Conservation (phyloP, 2,113 vertebrate species). For the Dasypus novemcinctus region DNA sequence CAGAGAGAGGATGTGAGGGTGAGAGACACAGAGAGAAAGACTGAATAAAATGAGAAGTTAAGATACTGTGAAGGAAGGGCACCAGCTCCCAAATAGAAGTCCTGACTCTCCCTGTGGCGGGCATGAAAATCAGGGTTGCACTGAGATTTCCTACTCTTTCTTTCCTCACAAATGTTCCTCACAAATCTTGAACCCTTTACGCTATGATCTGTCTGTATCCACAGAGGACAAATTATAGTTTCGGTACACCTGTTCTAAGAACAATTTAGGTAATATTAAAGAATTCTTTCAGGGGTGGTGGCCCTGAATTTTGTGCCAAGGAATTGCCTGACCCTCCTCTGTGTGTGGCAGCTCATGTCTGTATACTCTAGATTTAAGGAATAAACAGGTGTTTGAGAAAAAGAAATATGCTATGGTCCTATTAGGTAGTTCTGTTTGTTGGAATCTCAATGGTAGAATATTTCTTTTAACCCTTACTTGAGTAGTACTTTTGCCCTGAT, state of each 20-base stretch:
- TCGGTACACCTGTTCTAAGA: constrained; percentile 4
- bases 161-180: background rate
- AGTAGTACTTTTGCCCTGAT: background rate
- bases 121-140: background rate
- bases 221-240: background rate
- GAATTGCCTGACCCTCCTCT: background rate
- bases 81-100: constrained; percentile 40
- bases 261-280: background rate
- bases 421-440: background rate
- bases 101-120: background rate
- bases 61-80: constrained; percentile 72
- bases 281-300: background rate
- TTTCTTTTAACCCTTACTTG: background rate
- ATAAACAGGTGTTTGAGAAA: background rate
- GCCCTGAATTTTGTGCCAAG: background rate
- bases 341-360: background rate
- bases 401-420: background rate
- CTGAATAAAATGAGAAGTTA: constrained; percentile 79
- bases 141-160: background rate
- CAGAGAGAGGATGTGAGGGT: constrained; percentile 75
- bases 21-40: constrained; percentile 35
- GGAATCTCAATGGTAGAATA: background rate
- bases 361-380: accelerated
- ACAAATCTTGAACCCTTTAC: background rate
- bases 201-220: background rate